These are phyloP conservation scores for Iselma pallidipennis DNA, from an alignment of 2,888 invertebrate genomes.

Conservation along the genomic window DNA sequence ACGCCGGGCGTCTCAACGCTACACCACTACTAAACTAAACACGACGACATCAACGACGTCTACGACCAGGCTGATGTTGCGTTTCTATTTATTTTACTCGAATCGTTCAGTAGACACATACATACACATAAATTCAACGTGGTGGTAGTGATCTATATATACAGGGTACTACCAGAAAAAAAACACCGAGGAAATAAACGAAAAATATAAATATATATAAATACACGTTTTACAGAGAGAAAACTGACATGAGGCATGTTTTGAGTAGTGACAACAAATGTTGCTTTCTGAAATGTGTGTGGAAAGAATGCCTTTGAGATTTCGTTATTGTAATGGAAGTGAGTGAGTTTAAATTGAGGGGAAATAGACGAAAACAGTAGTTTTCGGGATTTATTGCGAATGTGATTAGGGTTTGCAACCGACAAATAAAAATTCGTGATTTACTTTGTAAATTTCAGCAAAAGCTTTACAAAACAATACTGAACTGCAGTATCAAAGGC, in stretches of 20 bases:
- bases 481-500: too few species aligned
- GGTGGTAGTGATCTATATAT: conserved; percentile 18
- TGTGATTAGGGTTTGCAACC: too few species aligned
- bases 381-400: background rate
- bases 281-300: background rate
- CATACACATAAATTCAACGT: conserved; percentile 16
- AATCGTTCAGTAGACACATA: conserved; percentile 8
- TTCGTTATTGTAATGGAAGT: background rate
- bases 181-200: background rate
- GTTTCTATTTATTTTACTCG: conserved; percentile 23
- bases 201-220: background rate
- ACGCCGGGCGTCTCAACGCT: conserved; percentile 36
- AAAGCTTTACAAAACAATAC: too few species aligned
- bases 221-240: background rate
- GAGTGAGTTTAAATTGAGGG: background rate
- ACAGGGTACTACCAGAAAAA: conserved; percentile 12
- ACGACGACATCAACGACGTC: too few species aligned
- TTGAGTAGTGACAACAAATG: background rate
- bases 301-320: conserved; percentile 14
- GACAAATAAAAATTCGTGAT: too few species aligned
- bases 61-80: conserved; percentile 21
- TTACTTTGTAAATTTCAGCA: too few species aligned
- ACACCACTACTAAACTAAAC: conserved; percentile 18
- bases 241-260: background rate
- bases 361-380: too few species aligned